Evolutionary conservation across 2,888 invertebrate species (phyloP), one percentile per base, ranked within the genome.

Genomic region (Myathropa florea): DNA sequence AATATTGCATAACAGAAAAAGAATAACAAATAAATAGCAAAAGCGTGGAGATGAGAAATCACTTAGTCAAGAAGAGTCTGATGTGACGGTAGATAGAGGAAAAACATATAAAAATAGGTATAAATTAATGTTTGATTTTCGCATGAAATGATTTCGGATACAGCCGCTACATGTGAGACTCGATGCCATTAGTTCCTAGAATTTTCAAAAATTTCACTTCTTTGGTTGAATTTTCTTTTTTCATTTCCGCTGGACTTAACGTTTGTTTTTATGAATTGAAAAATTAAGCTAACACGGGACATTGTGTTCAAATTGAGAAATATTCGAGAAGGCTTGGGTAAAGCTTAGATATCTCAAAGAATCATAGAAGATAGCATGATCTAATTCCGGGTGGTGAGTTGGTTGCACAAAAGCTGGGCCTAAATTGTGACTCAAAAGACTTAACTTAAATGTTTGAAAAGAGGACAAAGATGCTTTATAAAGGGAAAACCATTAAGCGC

Each of bases 171-270:
- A 46, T 60, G 36, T 46, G 30, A 23, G 39, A 30, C 53, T 84
- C 55, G 36, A 33, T 55, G 46, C 68, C 72, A 81, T 77, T 72
- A 85, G 85, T 85, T 85, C 85, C 80, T 84, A 84, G 61, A 61
- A 76, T 46, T 53, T 39, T 28, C 14, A 71, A 68, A 59, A 59
- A 10, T 1, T 59, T 1, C 26, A 33, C 33, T 12, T 33, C 33
- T 33, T 33, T 33, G 1, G 1, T 33, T 33, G 33, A 0, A 33
- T n/a, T 7, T 3, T 14, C 4, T 46, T 57, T 60, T 59, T 18
- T 0, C 4, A 14, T 39, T 39, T n/a, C n/a, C n/a, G 14, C 14
- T 39, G n/a, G n/a, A 33, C 3, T 39, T 39, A 1, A 2, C 2
- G 12, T 39, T 7, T 59, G 71, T 71, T 55, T 9, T 12, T 21